phyloP scores from a whole-genome alignment of 1,140 invertebrate genomes.

The Zaprionus gabonicus region DNA sequence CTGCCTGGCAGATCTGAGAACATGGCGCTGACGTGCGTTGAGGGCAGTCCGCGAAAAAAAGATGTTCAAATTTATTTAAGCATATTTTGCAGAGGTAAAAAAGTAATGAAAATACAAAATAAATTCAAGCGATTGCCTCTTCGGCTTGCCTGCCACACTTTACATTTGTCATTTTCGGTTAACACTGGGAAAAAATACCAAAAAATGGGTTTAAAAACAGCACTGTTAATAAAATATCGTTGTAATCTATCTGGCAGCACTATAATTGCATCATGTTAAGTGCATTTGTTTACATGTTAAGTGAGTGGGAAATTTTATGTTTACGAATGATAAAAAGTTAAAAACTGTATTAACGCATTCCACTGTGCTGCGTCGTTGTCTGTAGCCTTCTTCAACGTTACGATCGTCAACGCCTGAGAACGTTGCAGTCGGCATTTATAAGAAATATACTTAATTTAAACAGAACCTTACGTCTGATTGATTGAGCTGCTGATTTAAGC shows the following conservation, averaged over 20 bases:
- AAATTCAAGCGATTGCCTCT: constrained; percentile 69
- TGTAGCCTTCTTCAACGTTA: background rate
- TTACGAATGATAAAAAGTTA: background rate
- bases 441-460: constrained; percentile 72
- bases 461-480: constrained; percentile 69
- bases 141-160: constrained; percentile 53
- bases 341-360: background rate
- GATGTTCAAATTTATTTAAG: constrained; percentile 75
- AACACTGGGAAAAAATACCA: constrained; percentile 45
- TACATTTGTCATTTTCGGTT: constrained; percentile 72
- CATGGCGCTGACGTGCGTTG: constrained; percentile 67
- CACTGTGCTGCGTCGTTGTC: constrained; percentile 34
- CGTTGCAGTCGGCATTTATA: constrained; percentile 44
- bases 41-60: constrained; percentile 31
- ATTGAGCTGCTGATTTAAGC: constrained; percentile 80
- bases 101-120: constrained; percentile 53
- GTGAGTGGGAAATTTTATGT: background rate
- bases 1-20: constrained; percentile 62
- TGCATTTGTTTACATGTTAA: background rate
- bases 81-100: constrained; percentile 51
- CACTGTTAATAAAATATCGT: background rate
- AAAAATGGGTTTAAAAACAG: background rate
- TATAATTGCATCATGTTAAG: background rate
- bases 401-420: constrained; percentile 45
- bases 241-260: background rate